Base-by-base conservation (phyloP, 1,140 invertebrate species). In the Oryctes rhinoceros region DNA sequence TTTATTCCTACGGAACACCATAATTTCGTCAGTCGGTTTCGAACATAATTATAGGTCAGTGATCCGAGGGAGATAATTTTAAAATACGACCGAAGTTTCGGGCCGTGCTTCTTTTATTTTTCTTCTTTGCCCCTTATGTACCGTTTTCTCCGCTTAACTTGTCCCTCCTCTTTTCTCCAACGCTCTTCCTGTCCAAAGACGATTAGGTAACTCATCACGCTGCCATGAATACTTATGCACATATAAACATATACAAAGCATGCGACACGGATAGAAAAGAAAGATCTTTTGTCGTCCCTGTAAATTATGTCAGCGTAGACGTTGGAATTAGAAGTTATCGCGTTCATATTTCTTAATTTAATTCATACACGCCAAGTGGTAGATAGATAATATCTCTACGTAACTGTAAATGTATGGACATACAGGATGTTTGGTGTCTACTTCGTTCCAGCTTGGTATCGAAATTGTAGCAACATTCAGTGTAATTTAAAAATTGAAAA, bases 271-370 rank as follows among this genome's bases (percentile, higher is more conserved):
- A 62, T 3, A 20, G 15, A 6, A 62, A 20, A 62, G 20, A 62
- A 35, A 74, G 75, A 47, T 15, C 20, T 15, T 74, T 74, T 35
- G 37, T 15, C 13, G 75, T 76, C 39, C 35, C 18, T 20, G 44
- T 76, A 76, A 76, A 76, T 76, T 39, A 76, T 49, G 75, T 76
- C 75, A 20, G 13, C 37, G 75, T 47, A n/a, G 37, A 49, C 37
- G 47, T 76, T 49, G 47, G 37, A 76, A 76, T 76, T 76, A 76
- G 75, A 47, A 76, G 75, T 76, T 76, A 76, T 49, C 35, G 20
- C 13, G 47, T 47, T 76, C 75, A 76, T 76, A 76, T 76, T 48
- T 76, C 75, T 49, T 49, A 49, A 44, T 76, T 76, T 76, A 76
- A 47, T 49, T 15, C 71, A 74, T 18, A 20, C 20, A 62, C 53